Evolutionary conservation across 2,797 vertebrate species (phyloP), one percentile per base, ranked within the genome.

Genomic region (Intellagama lesueurii): DNA sequence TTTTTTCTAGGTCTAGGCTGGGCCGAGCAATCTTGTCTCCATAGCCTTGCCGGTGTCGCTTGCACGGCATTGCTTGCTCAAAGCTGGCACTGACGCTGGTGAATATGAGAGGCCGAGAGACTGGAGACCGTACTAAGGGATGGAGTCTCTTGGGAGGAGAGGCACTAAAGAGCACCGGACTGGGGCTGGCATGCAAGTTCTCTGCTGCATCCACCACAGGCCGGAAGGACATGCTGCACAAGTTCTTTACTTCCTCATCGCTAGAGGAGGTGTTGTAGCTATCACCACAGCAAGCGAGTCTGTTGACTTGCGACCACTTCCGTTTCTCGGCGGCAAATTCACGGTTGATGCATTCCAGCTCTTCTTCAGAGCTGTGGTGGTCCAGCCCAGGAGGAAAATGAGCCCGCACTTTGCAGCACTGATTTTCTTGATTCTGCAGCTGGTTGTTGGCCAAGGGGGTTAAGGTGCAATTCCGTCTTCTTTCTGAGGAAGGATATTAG

Each of bases 1-100:
- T 99, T 96, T 99, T 99, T 96, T 99, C 98, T 92, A 99, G 95
- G 93, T 99, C 98, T 81, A 99, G 97, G 95, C 98, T 99, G 72
- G 98, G 98, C 94, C 98, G 96, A 89, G 97, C 96, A 17, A 93
- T 94, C 91, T 98, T 98, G n/a, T 97, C 97, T 1, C 96, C 92
- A 0, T 97, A 98, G 84, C 96, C 95, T 87, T 98, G 98, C 3
- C 98, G 97, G 93, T 98, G 97, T 93, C 97, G 97, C 93, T 98
- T 98, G 91, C 98, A 98, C 32, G 98, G 98, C 95, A 97, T 97
- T 68, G 97, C 97, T 76, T 98, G 98, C 92, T 99, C 98, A 32
- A 98, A 98, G 94, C 98, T 97, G 1, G 97, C 96, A 68, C 95
- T 96, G 0, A 96, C 91, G 0, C 94, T 94, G 0, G 94, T 94